Percentiles rank a stretch among this genome's conserved stretches.
These are phyloP conservation scores for Nymphalis io DNA, from an alignment of 1,140 invertebrate genomes.

Conservation along the genomic window DNA sequence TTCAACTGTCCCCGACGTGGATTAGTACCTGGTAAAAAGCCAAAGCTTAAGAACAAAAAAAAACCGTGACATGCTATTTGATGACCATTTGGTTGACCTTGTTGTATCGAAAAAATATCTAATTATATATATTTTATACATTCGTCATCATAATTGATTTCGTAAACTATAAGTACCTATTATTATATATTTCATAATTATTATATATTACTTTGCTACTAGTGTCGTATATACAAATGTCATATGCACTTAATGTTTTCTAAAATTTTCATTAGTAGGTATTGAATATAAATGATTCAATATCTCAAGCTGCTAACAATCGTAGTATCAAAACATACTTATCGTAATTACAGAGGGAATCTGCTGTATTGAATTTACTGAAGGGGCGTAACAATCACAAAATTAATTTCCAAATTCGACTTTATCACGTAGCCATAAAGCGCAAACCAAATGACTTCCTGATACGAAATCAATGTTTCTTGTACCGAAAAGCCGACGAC, in stretches of 20 bases:
- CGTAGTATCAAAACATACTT: constrained; percentile 9
- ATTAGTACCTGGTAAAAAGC: no score
- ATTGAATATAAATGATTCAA: constrained; percentile 5
- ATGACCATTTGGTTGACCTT: no score
- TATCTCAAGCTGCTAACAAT: neutral
- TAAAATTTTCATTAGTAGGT: neutral
- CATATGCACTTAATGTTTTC: neutral
- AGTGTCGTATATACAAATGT: no score
- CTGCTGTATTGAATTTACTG: neutral
- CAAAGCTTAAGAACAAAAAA: no score
- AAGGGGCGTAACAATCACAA: neutral
- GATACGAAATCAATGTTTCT: constrained; percentile 39
- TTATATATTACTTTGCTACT: no score
- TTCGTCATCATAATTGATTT: no score
- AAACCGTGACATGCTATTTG: no score
- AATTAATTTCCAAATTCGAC: constrained; percentile 1
- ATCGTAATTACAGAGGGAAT: constrained; percentile 8
- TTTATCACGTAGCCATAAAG: constrained; percentile 14
- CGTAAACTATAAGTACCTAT: no score
- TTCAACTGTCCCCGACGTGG: no score
- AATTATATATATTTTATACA: no score
- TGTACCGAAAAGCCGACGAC: constrained; percentile 43
- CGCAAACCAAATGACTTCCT: constrained; percentile 16
- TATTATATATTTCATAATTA: no score
- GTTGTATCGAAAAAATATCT: no score